Conservation (phyloP, 2,113 vertebrate genomes). For the Lophura nycthemera region DNA sequence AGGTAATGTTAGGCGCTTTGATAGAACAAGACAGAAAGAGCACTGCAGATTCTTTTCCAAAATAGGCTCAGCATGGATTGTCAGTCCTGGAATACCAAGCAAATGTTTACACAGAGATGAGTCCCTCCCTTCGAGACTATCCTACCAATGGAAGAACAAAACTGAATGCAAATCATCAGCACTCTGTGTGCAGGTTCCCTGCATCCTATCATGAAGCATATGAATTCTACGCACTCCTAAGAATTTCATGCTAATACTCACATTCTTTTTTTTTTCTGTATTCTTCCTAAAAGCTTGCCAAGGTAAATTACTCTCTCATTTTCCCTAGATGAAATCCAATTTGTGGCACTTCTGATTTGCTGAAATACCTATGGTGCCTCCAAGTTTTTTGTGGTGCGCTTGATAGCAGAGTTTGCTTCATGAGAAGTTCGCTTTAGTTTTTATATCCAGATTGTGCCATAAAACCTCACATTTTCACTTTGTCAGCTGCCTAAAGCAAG, state of each 20-base stretch:
- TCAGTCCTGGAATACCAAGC: background rate
- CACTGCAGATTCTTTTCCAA: background rate
- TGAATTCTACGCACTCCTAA: rapidly evolving
- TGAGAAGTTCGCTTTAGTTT: background rate
- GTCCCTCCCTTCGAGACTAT: background rate
- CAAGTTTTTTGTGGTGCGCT: background rate
- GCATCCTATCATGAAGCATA: background rate
- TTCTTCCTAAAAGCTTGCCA: background rate
- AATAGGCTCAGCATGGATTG: background rate
- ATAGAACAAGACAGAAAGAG: background rate
- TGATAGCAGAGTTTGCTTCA: background rate
- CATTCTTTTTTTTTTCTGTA: background rate
- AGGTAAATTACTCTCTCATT: background rate
- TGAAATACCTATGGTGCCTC: background rate
- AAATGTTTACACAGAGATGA: background rate
- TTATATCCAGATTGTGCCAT: background rate
- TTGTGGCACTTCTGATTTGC: background rate
- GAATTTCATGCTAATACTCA: background rate
- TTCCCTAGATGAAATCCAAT: background rate
- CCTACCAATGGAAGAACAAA: background rate
- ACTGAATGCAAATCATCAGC: background rate
- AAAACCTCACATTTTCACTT: conserved; percentile 56
- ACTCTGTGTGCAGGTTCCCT: background rate
- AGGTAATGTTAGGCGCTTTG: background rate
- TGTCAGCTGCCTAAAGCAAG: conserved; percentile 33